These are phyloP conservation scores for Cottoperca gobio DNA, from an alignment of 2,797 vertebrate genomes.

Conservation along the genomic window DNA sequence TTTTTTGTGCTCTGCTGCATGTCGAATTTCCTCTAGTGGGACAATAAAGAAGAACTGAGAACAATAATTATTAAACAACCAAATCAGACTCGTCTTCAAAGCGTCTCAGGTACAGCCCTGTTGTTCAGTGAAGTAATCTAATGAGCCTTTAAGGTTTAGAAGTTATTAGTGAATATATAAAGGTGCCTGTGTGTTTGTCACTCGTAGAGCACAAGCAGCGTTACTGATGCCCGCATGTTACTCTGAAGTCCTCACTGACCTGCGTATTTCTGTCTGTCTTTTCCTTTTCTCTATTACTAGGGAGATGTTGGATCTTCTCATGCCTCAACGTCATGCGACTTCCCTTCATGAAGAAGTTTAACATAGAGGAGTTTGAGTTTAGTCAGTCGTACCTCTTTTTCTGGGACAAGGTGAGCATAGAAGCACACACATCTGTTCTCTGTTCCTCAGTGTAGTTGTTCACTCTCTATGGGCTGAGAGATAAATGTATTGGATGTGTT, in stretches of 20 bases:
- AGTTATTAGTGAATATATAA: neutral
- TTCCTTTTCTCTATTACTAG: constrained; percentile 74
- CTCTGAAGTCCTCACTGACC: neutral
- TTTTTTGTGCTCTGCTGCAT: no score
- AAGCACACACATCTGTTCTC: neutral
- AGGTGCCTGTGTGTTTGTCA: neutral
- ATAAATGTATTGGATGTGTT: neutral
- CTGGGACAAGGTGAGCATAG: constrained; percentile 94
- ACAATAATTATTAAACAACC: neutral
- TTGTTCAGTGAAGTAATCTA: neutral
- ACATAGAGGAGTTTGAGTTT: constrained; percentile 99
- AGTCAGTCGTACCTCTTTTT: constrained; percentile 98
- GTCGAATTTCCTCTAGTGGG: no score
- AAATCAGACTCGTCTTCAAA: neutral
- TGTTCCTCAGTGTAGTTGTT: neutral
- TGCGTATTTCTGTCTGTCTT: neutral
- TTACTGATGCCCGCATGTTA: neutral
- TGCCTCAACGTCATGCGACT: constrained; percentile 98
- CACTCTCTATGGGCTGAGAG: neutral
- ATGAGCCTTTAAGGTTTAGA: neutral
- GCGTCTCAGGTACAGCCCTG: neutral
- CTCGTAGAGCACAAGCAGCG: no score
- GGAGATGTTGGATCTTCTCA: constrained; percentile 99
- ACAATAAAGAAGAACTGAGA: no score
- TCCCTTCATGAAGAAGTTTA: constrained; percentile 98